Evolutionary conservation across 1,140 invertebrate species (phyloP).

Genomic region (Scaptomyza pallida): DNA sequence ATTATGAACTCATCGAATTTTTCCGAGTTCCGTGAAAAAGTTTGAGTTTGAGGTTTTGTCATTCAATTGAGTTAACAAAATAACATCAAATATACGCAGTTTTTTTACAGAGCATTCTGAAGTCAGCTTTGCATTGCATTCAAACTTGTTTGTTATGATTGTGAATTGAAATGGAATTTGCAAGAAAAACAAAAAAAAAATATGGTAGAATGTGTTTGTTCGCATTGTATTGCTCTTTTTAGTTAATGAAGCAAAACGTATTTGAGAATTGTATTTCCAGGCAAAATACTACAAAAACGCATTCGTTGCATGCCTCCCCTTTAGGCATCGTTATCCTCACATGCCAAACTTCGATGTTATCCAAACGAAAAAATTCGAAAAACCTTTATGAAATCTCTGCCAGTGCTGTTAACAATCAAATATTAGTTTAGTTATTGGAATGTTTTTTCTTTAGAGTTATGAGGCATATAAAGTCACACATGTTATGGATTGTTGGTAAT

Average conservation of each 20-base stretch:
- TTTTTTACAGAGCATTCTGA: neutral
- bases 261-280: conserved; percentile 12
- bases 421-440: neutral
- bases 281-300: conserved; percentile 2
- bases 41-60: too few relatives aligned
- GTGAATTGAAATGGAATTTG: conserved; percentile 19
- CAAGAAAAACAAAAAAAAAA: conserved; percentile 21
- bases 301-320: neutral
- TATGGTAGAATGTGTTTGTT: conserved; percentile 9
- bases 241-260: conserved; percentile 10
- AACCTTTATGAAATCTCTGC: neutral
- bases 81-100: too few relatives aligned
- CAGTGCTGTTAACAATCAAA: neutral
- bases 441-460: neutral
- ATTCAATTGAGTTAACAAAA: too few relatives aligned
- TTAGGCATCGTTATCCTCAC: neutral
- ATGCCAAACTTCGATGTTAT: neutral
- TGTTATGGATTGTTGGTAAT: neutral
- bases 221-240: neutral
- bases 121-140: neutral
- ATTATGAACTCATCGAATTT: too few relatives aligned
- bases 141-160: conserved; percentile 10
- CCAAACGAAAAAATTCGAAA: neutral
- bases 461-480: neutral
- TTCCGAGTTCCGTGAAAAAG: too few relatives aligned